Evolutionary conservation across 2,113 vertebrate species (phyloP), one percentile per base, ranked within the genome.

Genomic region (Saguinus imperator): DNA sequence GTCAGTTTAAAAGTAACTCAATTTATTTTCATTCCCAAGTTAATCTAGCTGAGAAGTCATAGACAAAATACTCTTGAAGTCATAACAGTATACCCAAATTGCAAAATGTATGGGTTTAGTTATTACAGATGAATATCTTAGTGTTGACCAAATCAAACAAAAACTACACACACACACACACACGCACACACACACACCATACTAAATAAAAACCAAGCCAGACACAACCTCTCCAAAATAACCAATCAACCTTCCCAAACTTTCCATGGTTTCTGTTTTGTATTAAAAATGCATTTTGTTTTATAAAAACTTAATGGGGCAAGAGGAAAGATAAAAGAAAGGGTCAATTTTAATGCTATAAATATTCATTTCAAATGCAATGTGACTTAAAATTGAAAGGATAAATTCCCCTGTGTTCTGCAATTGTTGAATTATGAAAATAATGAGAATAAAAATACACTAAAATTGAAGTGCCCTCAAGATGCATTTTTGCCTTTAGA

Each of bases 21-120:
- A 68, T 50, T 85, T 66, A 58, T 76, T 96, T 87, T 84, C 80
- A 82, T 94, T 35, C 85, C 32, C 43, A 70, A 66, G 25, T 95
- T 81, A 73, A 66, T 83, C 66, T 70, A 68, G n/a, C 66, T 66
- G 37, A 95, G 87, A 93, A 87, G 27, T 37, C 3, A 45, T 29
- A 76, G n/a, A 21, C 25, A 86, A 91, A 87, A 93, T 91, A 75
- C 18, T 82, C 64, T 89, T 76, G 66, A 48, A 81, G 57, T 89
- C 18, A 58, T 43, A 68, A 76, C 8, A 12, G 58, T 32, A 27
- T 35, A 55, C 21, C 16, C 45, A 79, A 73, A 40, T 73, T 52
- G 76, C 37, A 66, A 89, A 20, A 72, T n/a, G 25, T 18, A 66
- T 21, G 40, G 40, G 14, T 72, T 89, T 92, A 32, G 4, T 45